phyloP scores from a whole-genome alignment of 2,113 vertebrate genomes.

The Triplophysa rosa region DNA sequence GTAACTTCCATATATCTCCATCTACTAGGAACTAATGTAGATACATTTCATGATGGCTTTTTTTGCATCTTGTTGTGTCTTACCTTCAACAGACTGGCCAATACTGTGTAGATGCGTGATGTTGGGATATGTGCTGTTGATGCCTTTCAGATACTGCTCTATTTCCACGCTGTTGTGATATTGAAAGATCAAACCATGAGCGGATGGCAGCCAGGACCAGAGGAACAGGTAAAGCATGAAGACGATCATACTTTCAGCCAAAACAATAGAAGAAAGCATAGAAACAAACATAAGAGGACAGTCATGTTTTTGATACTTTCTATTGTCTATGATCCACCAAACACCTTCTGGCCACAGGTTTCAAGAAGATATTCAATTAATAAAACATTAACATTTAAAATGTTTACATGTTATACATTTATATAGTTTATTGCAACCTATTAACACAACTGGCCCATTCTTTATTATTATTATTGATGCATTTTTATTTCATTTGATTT shows the following conservation, averaged over 20 bases:
- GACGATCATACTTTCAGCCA: not conserved
- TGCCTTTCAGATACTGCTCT: slow-evolving; percentile 71
- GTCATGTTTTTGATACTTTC: not conserved
- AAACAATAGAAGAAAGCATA: not conserved
- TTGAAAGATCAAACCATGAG: slow-evolving; percentile 72
- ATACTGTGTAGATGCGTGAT: slow-evolving; percentile 80
- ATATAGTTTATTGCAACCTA: too few relatives aligned
- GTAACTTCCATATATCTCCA: too few relatives aligned
- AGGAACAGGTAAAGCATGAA: not conserved
- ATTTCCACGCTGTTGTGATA: slow-evolving; percentile 75
- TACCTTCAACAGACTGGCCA: slow-evolving; percentile 82
- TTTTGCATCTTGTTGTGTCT: not conserved
- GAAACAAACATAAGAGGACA: not conserved
- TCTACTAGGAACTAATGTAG: too few relatives aligned
- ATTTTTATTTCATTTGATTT: too few relatives aligned
- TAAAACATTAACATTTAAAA: too few relatives aligned
- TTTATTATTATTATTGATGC: too few relatives aligned
- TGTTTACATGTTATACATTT: too few relatives aligned
- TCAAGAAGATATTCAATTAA: not conserved
- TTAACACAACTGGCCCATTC: too few relatives aligned
- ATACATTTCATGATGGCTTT: too few relatives aligned
- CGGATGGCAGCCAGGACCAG: slow-evolving; percentile 45
- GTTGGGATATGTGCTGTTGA: slow-evolving; percentile 65
- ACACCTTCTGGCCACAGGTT: not conserved
- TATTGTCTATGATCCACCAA: not conserved